Percentiles rank a stretch among this genome's conserved stretches.
Evolutionary conservation across 1,140 invertebrate species (phyloP).

Genomic region (Stegodyphus mimosarum): DNA sequence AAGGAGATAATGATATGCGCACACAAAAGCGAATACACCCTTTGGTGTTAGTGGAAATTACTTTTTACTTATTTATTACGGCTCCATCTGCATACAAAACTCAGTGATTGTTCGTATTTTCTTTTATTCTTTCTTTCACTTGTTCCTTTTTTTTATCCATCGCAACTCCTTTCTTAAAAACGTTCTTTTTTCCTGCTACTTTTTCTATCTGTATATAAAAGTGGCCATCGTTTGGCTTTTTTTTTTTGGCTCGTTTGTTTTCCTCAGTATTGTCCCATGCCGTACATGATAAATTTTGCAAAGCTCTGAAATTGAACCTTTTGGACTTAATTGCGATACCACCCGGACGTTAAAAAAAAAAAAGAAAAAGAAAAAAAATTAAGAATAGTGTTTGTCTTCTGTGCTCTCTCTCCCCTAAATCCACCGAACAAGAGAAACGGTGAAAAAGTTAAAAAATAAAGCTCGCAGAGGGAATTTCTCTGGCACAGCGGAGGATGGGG

Average conservation of each 20-base stretch:
- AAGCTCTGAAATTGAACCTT: slow-evolving; percentile 60
- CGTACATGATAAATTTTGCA: slow-evolving; percentile 60
- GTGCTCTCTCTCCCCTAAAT: slow-evolving; percentile 6
- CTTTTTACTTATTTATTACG: slow-evolving; percentile 60
- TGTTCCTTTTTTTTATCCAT: not conserved
- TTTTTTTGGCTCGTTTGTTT: slow-evolving; percentile 42
- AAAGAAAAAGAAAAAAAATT: slow-evolving; percentile 47
- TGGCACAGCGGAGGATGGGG: not conserved
- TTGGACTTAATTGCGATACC: slow-evolving; percentile 59
- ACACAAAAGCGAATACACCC: slow-evolving; percentile 45
- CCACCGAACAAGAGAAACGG: slow-evolving; percentile 23
- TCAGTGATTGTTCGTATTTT: slow-evolving; percentile 54
- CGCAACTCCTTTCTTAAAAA: slow-evolving; percentile 11
- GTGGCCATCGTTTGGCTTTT: not conserved
- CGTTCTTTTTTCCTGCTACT: not conserved
- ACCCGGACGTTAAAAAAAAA: slow-evolving; percentile 17
- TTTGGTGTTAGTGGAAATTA: slow-evolving; percentile 58
- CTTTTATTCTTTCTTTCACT: slow-evolving; percentile 27
- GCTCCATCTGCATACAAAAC: slow-evolving; percentile 58
- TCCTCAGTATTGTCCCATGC: slow-evolving; percentile 42
- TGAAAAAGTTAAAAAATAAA: slow-evolving; percentile 39
- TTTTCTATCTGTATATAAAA: not conserved
- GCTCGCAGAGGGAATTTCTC: slow-evolving; percentile 25
- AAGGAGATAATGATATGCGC: slow-evolving; percentile 58
- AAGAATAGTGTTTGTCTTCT: slow-evolving; percentile 57